Base-by-base conservation (phyloP, 2,888 invertebrate species). In the Agrotis segetum region DNA sequence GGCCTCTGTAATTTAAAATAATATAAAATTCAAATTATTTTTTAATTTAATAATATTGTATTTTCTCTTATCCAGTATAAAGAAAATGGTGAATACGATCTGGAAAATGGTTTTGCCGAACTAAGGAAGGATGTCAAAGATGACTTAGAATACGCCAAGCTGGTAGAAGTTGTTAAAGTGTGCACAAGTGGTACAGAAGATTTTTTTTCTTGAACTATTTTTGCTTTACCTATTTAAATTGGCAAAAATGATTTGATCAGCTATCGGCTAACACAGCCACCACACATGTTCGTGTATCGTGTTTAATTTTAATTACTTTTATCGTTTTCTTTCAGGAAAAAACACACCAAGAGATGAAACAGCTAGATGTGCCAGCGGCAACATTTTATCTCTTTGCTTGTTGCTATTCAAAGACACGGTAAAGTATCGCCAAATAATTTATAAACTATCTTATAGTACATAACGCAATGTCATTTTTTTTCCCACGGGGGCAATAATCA, bases 1-100 rank as follows among this genome's bases (percentile, higher is more conserved):
- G 9, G 11, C 11, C 40, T 40, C 11, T 40, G 40, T 9, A 40
- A 40, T 40, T 24, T 24, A 24, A 24, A 24, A 24, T 2, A 24
- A 24, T 24, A 24, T 24, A 2, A 24, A 24, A 24, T 24, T 24
- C 2, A 24, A 24, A 24, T 24, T 24, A 24, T 24, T 40, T 40
- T 40, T 1, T 40, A 40, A 40, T 40, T 2, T 2, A 40, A 40
- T 40, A 9, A 17, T 14, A 62, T 16, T 16, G 44, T 40, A 7
- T 17, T 19, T 29, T 44, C 21, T 6, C 5, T 47, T 21, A 13
- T 50, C 50, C 59, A 74, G 74, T 34, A 71, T 19, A 34, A 60
- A 21, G 9, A 55, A 3, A 55, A 61, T 49, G 74, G 79, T 6
- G 24, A 78, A 34, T 78, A 71, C 44, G 74, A 78, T 21, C 17